Base-by-base conservation (phyloP, 2,888 invertebrate genomes). In the Oscheius sp. region DNA sequence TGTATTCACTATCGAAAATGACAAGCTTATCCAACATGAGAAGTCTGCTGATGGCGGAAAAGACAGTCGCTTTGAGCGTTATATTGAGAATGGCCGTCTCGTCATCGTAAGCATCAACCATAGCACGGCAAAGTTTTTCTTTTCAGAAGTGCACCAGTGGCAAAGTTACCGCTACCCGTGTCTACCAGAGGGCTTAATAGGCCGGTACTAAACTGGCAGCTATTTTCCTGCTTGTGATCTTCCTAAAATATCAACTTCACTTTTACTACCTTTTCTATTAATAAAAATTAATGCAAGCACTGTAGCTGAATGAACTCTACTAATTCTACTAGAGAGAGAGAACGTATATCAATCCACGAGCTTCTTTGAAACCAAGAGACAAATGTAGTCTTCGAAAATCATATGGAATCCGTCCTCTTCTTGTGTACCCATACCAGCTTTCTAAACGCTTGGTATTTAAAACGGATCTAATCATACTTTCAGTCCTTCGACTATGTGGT, bases 21-120 rank as follows among this genome's bases (percentile, higher is more conserved):
- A 77, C 63, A 80, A 78, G 63, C 79, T 85, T 41, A 68, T 85
- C 47, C 83, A 85, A 68, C 54, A 56, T 50, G 81, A 79, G 71
- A 77, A 71, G 54, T 77, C 75, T 50, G 75, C 76, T 66, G 63
- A 44, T 30, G 59, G 76, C 33, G 83, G 82, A 41, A 82, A 81
- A 73, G 77, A 81, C 70, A 80, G 80, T 17, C 67, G 65, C 28
- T 74, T 83, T 71, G 77, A 74, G 68, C 74, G 83, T 20, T 78
- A 63, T 70, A 69, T 83, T 67, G 74, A 80, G 57, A 73, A 64
- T 54, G 78, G 77, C 68, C 80, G 82, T 51, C 79, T 83, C 44
- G 49, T 73, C 66, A 81, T 82, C 67, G 80, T 78, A 56, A 68
- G 77, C 73, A n/a, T n/a, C n/a, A n/a, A n/a, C n/a, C n/a, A n/a